Evolutionary conservation across 2,888 invertebrate genomes (phyloP).

Genomic region (Abrostola triplasia): DNA sequence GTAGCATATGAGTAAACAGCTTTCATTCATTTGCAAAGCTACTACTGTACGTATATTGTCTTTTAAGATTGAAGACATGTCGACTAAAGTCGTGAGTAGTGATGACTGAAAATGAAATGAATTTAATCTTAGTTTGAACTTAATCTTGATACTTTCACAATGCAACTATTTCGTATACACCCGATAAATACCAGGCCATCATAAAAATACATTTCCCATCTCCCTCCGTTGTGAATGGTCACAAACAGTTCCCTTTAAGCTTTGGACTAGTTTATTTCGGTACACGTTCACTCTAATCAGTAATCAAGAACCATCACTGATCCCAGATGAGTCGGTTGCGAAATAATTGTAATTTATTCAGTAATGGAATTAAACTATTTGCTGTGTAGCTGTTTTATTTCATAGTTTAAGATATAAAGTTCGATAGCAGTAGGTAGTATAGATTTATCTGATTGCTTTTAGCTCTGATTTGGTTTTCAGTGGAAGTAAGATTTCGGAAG

Average conservation of each 20-base stretch:
- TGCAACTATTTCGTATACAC: background rate
- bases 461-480: no score
- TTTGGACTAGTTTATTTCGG: conserved; percentile 56
- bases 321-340: conserved; percentile 57
- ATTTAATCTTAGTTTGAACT: background rate
- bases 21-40: conserved; percentile 70
- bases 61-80: conserved; percentile 12
- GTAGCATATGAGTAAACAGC: conserved; percentile 69
- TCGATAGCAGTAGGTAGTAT: background rate
- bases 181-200: conserved; percentile 30
- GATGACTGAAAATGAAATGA: no score
- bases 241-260: conserved; percentile 51
- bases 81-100: no score
- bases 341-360: conserved; percentile 62
- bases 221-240: conserved; percentile 28
- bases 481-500: no score
- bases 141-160: background rate
- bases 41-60: conserved; percentile 17
- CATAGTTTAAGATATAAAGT: conserved; percentile 53
- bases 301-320: conserved; percentile 53
- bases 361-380: conserved; percentile 62
- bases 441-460: background rate
- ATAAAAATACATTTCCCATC: conserved; percentile 37
- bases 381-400: conserved; percentile 66
- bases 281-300: conserved; percentile 52